phyloP scores from a whole-genome alignment of 2,888 invertebrate species.

The Congeria kusceri region DNA sequence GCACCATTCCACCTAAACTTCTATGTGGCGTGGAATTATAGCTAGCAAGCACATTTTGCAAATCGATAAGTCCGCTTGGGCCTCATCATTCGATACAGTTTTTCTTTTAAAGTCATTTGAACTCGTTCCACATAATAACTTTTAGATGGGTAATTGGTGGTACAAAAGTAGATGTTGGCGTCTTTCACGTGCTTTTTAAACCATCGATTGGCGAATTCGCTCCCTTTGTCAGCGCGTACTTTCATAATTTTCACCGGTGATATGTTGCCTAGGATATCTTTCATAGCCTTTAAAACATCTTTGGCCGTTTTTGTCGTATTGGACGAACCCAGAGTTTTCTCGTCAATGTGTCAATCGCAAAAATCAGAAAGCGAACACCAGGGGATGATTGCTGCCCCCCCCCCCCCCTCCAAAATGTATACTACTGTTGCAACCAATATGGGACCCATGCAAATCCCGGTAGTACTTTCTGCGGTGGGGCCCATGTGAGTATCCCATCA shows the following conservation, averaged over 20 bases:
- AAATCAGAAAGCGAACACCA: slow-evolving; percentile 46
- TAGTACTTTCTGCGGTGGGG: too few relatives aligned
- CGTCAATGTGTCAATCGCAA: slow-evolving; percentile 46
- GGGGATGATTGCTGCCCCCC: too few relatives aligned
- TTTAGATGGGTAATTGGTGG: slow-evolving; percentile 47
- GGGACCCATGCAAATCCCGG: too few relatives aligned
- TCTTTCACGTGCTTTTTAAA: slow-evolving; percentile 51
- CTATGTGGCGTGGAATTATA: too few relatives aligned
- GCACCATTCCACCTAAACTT: too few relatives aligned
- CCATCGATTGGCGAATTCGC: slow-evolving; percentile 27
- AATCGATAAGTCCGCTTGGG: slow-evolving; percentile 53
- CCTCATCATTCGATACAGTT: slow-evolving; percentile 48
- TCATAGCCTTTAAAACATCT: neutral
- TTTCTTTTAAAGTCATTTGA: slow-evolving; percentile 44
- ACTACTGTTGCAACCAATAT: too few relatives aligned
- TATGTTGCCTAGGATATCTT: neutral
- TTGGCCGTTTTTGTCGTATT: slow-evolving; percentile 22
- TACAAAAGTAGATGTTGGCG: slow-evolving; percentile 47
- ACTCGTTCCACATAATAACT: slow-evolving; percentile 51
- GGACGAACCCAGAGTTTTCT: slow-evolving; percentile 48
- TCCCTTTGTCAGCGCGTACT: slow-evolving; percentile 4
- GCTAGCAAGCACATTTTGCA: too few relatives aligned
- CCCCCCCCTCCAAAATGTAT: too few relatives aligned
- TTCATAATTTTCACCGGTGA: slow-evolving; percentile 8
- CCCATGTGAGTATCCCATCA: too few relatives aligned